phyloP scores from a whole-genome alignment of 1,140 invertebrate species.

The Tetragnatha versicolor region DNA sequence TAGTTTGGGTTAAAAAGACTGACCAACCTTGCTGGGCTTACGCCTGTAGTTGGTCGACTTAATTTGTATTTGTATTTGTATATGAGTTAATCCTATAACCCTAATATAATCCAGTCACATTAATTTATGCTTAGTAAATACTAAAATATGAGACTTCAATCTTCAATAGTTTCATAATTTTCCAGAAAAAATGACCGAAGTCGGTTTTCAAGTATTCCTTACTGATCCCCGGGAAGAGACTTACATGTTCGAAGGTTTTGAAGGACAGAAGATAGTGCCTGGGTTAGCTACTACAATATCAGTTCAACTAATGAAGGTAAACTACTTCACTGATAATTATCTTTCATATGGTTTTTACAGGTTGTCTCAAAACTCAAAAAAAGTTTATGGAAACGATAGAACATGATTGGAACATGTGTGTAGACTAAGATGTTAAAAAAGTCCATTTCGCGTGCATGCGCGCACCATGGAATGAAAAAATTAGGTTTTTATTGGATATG shows the following conservation, averaged over 20 bases:
- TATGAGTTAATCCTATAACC: neutral
- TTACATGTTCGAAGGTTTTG: neutral
- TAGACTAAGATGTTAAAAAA: no score
- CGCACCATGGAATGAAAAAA: no score
- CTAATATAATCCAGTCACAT: neutral
- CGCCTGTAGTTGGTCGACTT: neutral
- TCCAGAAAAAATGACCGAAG: neutral
- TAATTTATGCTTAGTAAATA: neutral
- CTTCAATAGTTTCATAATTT: neutral
- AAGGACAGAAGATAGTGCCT: conserved; percentile 7
- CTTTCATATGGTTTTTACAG: no score
- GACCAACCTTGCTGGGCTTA: neutral
- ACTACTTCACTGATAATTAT: no score
- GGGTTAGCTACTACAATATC: neutral
- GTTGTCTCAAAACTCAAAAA: no score
- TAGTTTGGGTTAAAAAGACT: no score
- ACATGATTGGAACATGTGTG: no score
- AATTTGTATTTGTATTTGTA: neutral
- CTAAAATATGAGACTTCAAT: neutral
- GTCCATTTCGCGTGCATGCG: no score
- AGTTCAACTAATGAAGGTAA: neutral
- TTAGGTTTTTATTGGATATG: no score
- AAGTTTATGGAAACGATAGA: no score
- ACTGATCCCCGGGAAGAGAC: neutral
- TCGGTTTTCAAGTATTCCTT: neutral